Base-by-base conservation (phyloP, 2,797 vertebrate genomes). In the Pseudomugil tenellus region DNA sequence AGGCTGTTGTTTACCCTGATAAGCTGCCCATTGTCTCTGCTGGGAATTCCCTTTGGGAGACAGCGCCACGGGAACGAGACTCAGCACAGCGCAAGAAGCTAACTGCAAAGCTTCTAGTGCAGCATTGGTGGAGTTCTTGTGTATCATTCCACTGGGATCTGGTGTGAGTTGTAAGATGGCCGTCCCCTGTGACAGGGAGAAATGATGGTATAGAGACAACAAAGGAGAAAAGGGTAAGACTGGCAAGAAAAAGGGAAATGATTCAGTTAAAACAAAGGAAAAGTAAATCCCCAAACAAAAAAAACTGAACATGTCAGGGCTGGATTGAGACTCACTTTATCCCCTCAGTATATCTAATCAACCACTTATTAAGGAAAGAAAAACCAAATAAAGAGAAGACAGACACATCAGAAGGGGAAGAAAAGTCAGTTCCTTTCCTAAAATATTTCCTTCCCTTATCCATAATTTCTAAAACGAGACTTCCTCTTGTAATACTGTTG, bases 1-100 rank as follows among this genome's bases (percentile, higher is more conserved):
- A 89, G 82, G 70, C 85, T 88, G 79, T 92, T 94, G 91, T 94
- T 94, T 94, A 89, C 92, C 83, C 86, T 89, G 83, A 79, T 94
- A 93, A 94, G 87, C 90, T 92, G 84, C 81, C 89, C 87, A 90
- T 93, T 92, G 92, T 93, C 85, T 88, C 84, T 86, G 70, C 46
- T 91, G 89, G 90, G 91, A 91, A 91, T 91, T 93, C 90, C 91
- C 92, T 84, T 75, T 91, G 92, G 91, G 91, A 92, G 60, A 48
- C 2, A 70, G 68, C 21, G 39, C 81, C 86, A 75, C 57, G 48
- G 88, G 89, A 88, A 86, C 71, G 32, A 57, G 76, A 68, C 80
- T 77, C 77, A 8, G 71, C 74, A 53, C 77, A 48, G 72, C 26
- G 56, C 66, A 13, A 65, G 67, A 72, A 82, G 70, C 80, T 74